phyloP scores from a whole-genome alignment of 2,888 invertebrate genomes.

The Dasysyrphus albostriatus region DNA sequence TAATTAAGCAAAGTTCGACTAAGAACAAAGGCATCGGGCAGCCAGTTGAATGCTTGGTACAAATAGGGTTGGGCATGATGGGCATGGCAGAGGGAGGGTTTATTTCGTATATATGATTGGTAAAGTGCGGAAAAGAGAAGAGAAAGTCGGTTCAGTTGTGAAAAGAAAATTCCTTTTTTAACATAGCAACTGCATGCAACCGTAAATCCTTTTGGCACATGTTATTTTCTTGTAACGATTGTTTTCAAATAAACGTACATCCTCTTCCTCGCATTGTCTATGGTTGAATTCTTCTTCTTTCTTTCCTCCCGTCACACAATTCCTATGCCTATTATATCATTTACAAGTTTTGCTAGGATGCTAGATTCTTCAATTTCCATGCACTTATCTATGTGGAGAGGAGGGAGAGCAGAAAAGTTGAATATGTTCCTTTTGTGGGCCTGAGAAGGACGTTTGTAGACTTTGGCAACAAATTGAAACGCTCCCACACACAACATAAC shows the following conservation, averaged over 20 bases:
- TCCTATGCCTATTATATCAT: conserved; percentile 4
- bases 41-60: conserved; percentile 5
- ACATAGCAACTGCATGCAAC: conserved; percentile 47
- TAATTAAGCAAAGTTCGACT: conserved; percentile 75
- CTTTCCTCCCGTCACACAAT: not conserved
- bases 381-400: not conserved
- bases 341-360: not conserved
- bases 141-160: not conserved
- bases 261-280: conserved; percentile 23
- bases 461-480: conserved; percentile 53
- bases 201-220: conserved; percentile 69
- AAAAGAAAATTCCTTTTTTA: conserved; percentile 21
- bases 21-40: conserved; percentile 53
- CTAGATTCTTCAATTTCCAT: conserved; percentile 53
- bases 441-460: conserved; percentile 21
- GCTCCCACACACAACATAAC: conserved; percentile 23
- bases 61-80: not conserved
- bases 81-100: not conserved
- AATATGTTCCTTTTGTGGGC: not conserved
- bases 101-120: conserved; percentile 2
- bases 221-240: conserved; percentile 60
- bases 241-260: conserved; percentile 42
- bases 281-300: conserved; percentile 12
- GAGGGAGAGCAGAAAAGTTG: not conserved
- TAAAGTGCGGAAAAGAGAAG: not conserved